These are phyloP conservation scores for Spheniscus mendiculus DNA, from an alignment of 2,113 vertebrate genomes.

Conservation along the genomic window DNA sequence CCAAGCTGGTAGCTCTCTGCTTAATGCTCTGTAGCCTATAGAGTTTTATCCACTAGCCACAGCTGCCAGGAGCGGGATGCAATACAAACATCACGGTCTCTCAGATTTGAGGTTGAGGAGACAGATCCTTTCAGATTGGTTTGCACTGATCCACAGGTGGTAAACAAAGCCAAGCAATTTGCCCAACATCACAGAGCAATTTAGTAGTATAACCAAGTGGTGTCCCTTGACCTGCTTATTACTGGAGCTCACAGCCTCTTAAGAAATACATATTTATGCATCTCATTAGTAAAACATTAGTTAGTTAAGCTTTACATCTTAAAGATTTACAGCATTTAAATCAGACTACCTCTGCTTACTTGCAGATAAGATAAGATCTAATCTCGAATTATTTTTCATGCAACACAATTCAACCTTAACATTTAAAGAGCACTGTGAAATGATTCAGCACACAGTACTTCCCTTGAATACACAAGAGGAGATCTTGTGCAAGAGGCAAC, in stretches of 20 bases:
- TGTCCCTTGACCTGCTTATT: not conserved
- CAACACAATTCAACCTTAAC: constrained; percentile 16
- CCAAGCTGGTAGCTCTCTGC: not conserved
- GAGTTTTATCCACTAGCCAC: not conserved
- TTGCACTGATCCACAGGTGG: not conserved
- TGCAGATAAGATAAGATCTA: constrained; percentile 51
- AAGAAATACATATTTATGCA: not conserved
- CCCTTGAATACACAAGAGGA: not conserved
- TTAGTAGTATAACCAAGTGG: not conserved
- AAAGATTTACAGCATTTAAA: constrained; percentile 9
- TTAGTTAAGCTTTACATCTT: not conserved
- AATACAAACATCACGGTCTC: not conserved
- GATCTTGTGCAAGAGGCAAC: not conserved
- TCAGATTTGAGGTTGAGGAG: not conserved
- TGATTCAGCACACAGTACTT: constrained; percentile 28
- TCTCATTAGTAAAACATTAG: not conserved
- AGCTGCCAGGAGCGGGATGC: not conserved
- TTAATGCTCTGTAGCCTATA: not conserved
- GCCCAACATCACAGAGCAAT: not conserved
- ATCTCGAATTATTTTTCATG: constrained; percentile 26
- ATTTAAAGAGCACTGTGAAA: not conserved
- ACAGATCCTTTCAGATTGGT: not conserved
- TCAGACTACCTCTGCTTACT: not conserved
- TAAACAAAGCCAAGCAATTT: not conserved
- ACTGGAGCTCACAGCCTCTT: not conserved